A percentile compares a stretch with the other conserved stretches of the same genome.
Conservation (phyloP, 2,113 vertebrate genomes). For the Phasianus colchicus region DNA sequence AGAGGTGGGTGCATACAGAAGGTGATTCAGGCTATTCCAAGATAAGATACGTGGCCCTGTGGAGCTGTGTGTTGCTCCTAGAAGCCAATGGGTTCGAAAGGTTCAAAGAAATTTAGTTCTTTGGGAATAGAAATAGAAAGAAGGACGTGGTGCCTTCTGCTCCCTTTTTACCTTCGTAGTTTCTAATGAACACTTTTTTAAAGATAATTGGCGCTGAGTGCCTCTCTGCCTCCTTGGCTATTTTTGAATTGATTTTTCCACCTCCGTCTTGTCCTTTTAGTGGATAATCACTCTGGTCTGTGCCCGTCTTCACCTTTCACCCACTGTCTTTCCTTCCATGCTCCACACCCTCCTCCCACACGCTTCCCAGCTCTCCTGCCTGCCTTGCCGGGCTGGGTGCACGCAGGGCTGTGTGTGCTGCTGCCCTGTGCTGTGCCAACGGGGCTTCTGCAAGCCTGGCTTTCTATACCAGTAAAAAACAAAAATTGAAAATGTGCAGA, state of each 20-base stretch:
- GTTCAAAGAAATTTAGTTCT: background rate
- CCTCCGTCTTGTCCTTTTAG: background rate
- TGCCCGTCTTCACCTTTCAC: background rate
- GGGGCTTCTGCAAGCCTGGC: background rate
- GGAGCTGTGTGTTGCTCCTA: background rate
- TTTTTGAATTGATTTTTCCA: background rate
- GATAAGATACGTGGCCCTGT: background rate
- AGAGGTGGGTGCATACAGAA: background rate
- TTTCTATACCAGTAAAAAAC: background rate
- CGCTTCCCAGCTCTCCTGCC: background rate
- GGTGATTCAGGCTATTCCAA: background rate
- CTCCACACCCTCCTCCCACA: constrained; percentile 51
- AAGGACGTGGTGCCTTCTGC: accelerated
- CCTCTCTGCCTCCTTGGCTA: accelerated
- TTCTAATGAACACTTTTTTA: background rate
- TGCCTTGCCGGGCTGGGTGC: background rate
- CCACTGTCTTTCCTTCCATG: background rate
- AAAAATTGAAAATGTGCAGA: background rate
- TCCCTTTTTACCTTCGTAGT: background rate
- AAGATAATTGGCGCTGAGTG: background rate
- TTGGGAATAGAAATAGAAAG: background rate
- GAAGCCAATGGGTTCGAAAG: background rate
- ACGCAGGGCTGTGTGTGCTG: accelerated
- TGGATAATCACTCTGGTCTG: background rate
- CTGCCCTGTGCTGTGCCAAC: accelerated